Base-by-base conservation (phyloP, 1,140 invertebrate species). In the Caenorhabditis inopinata region DNA sequence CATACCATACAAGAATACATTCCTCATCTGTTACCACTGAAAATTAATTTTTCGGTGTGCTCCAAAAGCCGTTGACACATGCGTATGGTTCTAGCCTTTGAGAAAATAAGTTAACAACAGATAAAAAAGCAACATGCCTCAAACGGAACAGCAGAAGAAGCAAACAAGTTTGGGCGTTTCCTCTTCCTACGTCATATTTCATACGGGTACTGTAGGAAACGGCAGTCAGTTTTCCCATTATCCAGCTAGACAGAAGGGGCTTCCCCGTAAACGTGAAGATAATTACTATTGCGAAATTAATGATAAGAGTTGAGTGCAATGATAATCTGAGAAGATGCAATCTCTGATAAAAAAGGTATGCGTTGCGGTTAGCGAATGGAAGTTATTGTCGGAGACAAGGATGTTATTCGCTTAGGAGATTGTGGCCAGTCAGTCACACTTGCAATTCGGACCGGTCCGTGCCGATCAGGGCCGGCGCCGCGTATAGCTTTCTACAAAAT, bases 151-250 rank as follows among this genome's bases (percentile, higher is more conserved):
- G 58, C n/a, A 21, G 27, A 32, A 12, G 38, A 68, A 68, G 38
- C 32, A 68, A 68, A 38, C 58, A 68, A 35, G 58, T 68, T 68
- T 42, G 58, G 58, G 58, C 38, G 58, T 68, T 68, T 38, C 35
- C 51, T 29, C 51, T 42, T 29, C 2, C 35, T 68, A 68, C 23
- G 18, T 68, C 16, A 18, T 68, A 42, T 68, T 6, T 42, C 32
- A 21, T 68, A 29, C 58, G 58, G 58, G 58, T 68, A 68, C 58
- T 68, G 58, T 68, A 68, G 51, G n/a, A 16, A 6, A 18, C 3
- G 46, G 18, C 14, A 47, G 46, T 9, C 27, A 1, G 9, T 9
- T 32, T 38, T 38, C 5, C 25, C 32, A 5, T 32, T 12, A 68
- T 11, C 32, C n/a, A 68, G 58, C 32, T 21, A 68, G 58, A 68